Evolutionary conservation across 2,888 invertebrate species (phyloP), one percentile per base, ranked within the genome.

Genomic region (Cryptocephalus moraei): DNA sequence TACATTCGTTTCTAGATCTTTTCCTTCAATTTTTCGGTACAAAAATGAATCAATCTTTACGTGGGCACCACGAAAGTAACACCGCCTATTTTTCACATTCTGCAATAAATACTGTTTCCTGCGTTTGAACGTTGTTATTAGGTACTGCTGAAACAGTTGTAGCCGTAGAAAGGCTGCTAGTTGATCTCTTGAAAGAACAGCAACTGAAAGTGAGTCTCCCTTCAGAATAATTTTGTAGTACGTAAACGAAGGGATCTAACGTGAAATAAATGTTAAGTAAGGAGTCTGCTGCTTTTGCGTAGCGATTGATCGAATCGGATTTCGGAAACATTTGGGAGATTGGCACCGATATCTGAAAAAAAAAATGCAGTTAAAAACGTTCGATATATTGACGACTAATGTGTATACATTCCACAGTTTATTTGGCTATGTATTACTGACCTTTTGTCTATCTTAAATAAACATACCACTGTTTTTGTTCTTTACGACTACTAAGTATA

Each of bases 171-270:
- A 57, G 52, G 44, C 55, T 60, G 47, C 51, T 54, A 14, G 51
- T 55, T 39, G 54, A 55, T 44, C 53, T 53, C 36, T 54, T 55
- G 33, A 55, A 51, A 46, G 49, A 55, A 47, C 61, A 61, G 45
- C 61, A 62, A 13, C 47, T 52, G 31, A 58, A 50, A 31, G 55
- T 53, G 33, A 55, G 57, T 46, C 58, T 58, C 32, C 62, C 59
- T 53, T 68, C 68, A 33, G 74, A 73, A 48, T 75, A 74, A 49
- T 85, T 76, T 67, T 85, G 78, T 32, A 89, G 73, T 43, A 90
- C 89, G 69, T 90, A 91, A 46, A 90, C 79, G 59, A 86, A 84
- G 1, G 91, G 91, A 70, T 91, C 86, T 52, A 89, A 75, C 32
- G 86, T 82, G 69, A 90, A 91, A 71, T 91, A 90, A 44, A 88